Evolutionary conservation across 2,888 invertebrate species (phyloP), one percentile per base, ranked within the genome.

Genomic region (Esperia sulphurella): DNA sequence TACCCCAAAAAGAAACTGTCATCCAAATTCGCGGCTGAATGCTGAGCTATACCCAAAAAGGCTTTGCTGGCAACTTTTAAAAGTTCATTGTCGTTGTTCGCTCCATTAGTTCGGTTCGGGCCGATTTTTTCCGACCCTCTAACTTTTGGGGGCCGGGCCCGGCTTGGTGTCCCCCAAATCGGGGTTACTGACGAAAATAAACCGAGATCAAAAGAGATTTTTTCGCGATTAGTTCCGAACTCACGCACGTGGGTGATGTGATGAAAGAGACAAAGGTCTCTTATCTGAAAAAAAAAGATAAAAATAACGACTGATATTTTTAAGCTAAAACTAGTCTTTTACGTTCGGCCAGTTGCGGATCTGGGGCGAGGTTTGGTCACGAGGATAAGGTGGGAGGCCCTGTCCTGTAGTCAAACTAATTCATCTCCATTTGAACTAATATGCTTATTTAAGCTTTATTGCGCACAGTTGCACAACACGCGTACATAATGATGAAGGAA

Each of bases 31-130:
- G n/a, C 30, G n/a, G 13, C 8, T 40, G 28, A 51, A 13, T 42
- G 46, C 45, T 49, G 41, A 43, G 53, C 53, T 54, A 49, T 48
- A 53, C 49, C 50, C 51, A 52, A 50, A 54, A 59, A 57, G 54
- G 55, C 54, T 57, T 51, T 50, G 55, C 48, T 55, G 61, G 64
- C 70, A 70, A 78, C 70, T 83, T 82, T 72, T 68, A 75, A 81
- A 46, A 83, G 82, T 83, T 80, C 77, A 76, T 73, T 71, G 71
- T 57, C 60, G 63, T 69, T 65, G 63, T 64, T 58, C 78, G 79
- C 69, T 79, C 83, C 84, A 86, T 86, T 86, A 84, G 82, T 75
- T 78, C 68, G 75, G 71, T 51, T 78, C 68, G 75, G 71, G 51
- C 66, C 50, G 67, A 71, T 76, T 81, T 82, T 75, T 78, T 78